phyloP scores from a whole-genome alignment of 2,888 invertebrate genomes.

The Eudemis profundana region DNA sequence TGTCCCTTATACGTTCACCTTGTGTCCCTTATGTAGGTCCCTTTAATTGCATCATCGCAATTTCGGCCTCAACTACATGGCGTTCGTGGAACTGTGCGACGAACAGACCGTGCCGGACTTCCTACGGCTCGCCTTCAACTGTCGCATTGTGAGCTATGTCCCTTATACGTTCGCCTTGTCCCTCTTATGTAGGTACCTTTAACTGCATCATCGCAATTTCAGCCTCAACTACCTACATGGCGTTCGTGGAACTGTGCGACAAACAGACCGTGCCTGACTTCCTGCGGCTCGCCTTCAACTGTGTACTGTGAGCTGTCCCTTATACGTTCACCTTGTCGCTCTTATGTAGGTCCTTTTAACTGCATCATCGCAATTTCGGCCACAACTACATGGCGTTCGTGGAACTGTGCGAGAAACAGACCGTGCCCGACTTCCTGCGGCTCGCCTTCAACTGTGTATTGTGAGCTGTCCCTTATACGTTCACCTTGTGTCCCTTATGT shows the following conservation, averaged over 20 bases:
- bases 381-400: too few species aligned
- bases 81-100: slow-evolving; percentile 95
- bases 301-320: slow-evolving; percentile 60
- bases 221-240: slow-evolving; percentile 98
- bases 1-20: too few species aligned
- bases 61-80: slow-evolving; percentile 63
- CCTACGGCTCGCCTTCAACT: slow-evolving; percentile 95
- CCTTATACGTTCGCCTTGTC: not conserved
- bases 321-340: not conserved
- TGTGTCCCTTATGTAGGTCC: not conserved
- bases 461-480: slow-evolving; percentile 2
- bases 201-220: slow-evolving; percentile 86
- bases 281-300: slow-evolving; percentile 95
- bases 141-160: slow-evolving; percentile 90
- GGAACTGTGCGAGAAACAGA: slow-evolving; percentile 77
- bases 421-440: slow-evolving; percentile 85
- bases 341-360: not conserved
- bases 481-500: not conserved
- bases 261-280: slow-evolving; percentile 56
- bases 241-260: slow-evolving; percentile 89
- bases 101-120: slow-evolving; percentile 92
- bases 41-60: too few species aligned
- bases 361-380: too few species aligned
- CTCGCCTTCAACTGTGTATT: slow-evolving; percentile 92
- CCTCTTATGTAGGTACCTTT: not conserved